Conservation (phyloP, 2,888 invertebrate species). For the Leptinotarsa rubiginosa region DNA sequence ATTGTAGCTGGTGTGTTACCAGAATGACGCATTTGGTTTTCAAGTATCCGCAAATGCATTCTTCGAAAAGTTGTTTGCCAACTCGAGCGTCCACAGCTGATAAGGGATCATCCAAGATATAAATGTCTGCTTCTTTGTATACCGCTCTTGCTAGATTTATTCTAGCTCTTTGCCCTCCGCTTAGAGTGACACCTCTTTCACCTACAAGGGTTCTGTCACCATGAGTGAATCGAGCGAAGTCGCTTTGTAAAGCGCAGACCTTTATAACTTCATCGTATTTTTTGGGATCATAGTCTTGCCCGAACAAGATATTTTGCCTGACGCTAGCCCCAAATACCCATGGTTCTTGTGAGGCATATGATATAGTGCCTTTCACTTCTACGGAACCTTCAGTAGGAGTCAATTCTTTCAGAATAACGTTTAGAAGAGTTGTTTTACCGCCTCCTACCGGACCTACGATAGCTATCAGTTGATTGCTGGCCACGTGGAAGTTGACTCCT, state of each 20-base stretch:
- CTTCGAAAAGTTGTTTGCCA: constrained; percentile 86
- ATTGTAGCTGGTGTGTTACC: constrained; percentile 80
- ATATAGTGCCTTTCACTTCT: constrained; percentile 75
- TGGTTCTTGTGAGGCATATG: constrained; percentile 86
- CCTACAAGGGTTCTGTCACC: constrained; percentile 84
- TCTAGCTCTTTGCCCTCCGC: constrained; percentile 87
- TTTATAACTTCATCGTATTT: constrained; percentile 76
- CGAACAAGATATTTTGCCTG: constrained; percentile 93
- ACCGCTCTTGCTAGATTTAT: constrained; percentile 77
- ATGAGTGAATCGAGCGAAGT: constrained; percentile 78
- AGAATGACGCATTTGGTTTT: constrained; percentile 76
- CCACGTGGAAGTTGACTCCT: constrained; percentile 74
- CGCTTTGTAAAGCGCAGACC: constrained; percentile 77
- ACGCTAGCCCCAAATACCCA: constrained; percentile 86
- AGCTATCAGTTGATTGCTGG: constrained; percentile 69
- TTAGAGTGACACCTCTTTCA: constrained; percentile 78
- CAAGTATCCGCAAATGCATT: constrained; percentile 75
- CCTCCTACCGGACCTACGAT: constrained; percentile 75
- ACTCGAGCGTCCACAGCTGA: constrained; percentile 91
- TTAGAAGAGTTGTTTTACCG: constrained; percentile 71
- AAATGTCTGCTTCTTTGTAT: constrained; percentile 71
- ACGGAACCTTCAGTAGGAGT: constrained; percentile 74
- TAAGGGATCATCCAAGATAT: constrained; percentile 88
- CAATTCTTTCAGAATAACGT: constrained; percentile 77
- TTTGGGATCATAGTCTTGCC: constrained; percentile 75